Percentiles rank a stretch among this genome's conserved stretches.
phyloP scores from a whole-genome alignment of 1,140 invertebrate genomes.

The Parasteatoda tepidariorum region DNA sequence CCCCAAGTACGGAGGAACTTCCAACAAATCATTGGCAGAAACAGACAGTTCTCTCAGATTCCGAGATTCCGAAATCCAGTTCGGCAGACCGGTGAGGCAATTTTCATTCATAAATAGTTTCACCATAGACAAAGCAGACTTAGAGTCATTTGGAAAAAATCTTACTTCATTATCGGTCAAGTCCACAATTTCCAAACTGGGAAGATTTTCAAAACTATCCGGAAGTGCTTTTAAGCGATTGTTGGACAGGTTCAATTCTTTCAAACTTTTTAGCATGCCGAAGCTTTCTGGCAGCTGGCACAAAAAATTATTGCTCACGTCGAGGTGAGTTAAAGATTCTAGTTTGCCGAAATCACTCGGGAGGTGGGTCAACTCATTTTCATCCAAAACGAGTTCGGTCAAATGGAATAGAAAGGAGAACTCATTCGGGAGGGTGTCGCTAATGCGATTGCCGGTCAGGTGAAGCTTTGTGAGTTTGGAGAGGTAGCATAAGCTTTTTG shows the following conservation, averaged over 20 bases:
- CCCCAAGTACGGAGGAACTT: conserved; percentile 27
- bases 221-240: conserved; percentile 27
- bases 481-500: conserved; percentile 22
- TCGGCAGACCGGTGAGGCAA: conserved; percentile 14
- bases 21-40: conserved; percentile 10
- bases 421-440: neutral
- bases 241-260: conserved; percentile 24
- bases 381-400: conserved; percentile 27
- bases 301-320: conserved; percentile 23
- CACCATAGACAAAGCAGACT: neutral
- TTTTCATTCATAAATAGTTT: conserved; percentile 21
- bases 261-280: conserved; percentile 25
- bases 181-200: conserved; percentile 31
- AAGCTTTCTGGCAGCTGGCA: conserved; percentile 30
- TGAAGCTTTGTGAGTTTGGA: conserved; percentile 24
- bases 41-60: conserved; percentile 31
- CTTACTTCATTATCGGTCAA: conserved; percentile 46
- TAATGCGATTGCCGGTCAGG: conserved; percentile 30
- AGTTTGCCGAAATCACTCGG: conserved; percentile 21
- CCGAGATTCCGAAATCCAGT: conserved; percentile 33
- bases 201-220: conserved; percentile 22
- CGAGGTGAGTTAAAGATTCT: conserved; percentile 4
- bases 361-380: conserved; percentile 31
- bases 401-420: neutral
- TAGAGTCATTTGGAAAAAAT: conserved; percentile 17